Conservation (phyloP, 2,797 vertebrate species). For the Phataginus tricuspis region DNA sequence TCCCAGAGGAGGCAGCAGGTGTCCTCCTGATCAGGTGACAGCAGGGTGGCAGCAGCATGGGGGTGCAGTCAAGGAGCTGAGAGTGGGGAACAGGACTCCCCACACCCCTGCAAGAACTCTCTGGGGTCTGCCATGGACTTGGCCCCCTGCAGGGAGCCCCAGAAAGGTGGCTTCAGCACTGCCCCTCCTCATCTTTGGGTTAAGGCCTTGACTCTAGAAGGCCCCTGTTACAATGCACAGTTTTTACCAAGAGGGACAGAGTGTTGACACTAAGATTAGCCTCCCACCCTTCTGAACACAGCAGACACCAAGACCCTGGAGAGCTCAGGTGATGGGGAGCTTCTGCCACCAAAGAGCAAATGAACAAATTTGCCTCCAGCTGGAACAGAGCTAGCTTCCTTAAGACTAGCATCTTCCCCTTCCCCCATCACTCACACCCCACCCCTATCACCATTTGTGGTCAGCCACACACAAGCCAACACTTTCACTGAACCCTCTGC, state of each 20-base stretch:
- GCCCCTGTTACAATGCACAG: neutral
- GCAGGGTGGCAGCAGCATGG: neutral
- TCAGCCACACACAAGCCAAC: neutral
- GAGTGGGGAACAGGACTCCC: neutral
- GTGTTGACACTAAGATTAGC: neutral
- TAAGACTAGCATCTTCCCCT: neutral
- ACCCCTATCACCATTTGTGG: too few relatives aligned
- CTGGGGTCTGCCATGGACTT: neutral
- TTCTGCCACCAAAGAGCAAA: neutral
- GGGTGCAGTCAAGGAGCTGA: accelerated
- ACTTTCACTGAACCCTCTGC: neutral
- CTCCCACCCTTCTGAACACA: neutral
- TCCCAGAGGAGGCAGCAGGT: neutral
- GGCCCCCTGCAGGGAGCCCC: too few relatives aligned
- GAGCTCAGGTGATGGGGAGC: neutral
- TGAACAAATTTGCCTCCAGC: neutral
- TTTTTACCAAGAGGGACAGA: neutral
- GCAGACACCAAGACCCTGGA: neutral
- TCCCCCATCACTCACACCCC: accelerated
- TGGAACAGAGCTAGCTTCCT: too few relatives aligned
- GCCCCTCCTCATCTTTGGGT: neutral
- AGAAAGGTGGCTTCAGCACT: neutral
- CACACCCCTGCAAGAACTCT: neutral
- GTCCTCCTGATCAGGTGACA: neutral
- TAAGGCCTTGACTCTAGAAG: neutral